phyloP scores from a whole-genome alignment of 2,113 vertebrate species.

The Gymnarchus niloticus region DNA sequence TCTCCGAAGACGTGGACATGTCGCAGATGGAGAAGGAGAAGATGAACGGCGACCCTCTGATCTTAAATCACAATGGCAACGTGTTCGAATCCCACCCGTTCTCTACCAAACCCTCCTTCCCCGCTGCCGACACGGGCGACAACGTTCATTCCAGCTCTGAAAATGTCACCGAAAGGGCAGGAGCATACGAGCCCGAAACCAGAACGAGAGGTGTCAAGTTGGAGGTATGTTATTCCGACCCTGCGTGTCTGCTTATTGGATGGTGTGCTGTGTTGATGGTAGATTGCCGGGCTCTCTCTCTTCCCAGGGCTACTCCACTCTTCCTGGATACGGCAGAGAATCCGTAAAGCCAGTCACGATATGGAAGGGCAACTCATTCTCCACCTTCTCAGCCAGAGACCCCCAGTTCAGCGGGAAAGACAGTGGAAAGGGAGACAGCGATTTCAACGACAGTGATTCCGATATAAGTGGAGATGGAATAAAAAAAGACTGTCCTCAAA shows the following conservation, averaged over 20 bases:
- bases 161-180: conserved; percentile 61
- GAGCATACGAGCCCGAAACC: conserved; percentile 77
- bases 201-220: conserved; percentile 67
- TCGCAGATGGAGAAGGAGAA: conserved; percentile 70
- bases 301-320: conserved; percentile 70
- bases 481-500: conserved; percentile 81
- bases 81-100: conserved; percentile 78
- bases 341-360: conserved; percentile 75
- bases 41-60: conserved; percentile 64
- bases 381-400: conserved; percentile 82
- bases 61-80: conserved; percentile 63
- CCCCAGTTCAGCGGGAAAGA: conserved; percentile 95
- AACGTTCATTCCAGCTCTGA: conserved; percentile 59
- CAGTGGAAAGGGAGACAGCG: conserved; percentile 95
- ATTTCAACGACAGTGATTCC: conserved; percentile 94
- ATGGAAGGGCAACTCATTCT: conserved; percentile 94
- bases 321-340: conserved; percentile 78
- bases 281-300: conserved; percentile 5
- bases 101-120: conserved; percentile 71
- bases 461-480: conserved; percentile 89
- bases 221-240: conserved; percentile 67
- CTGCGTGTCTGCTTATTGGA: neutral
- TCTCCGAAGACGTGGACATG: conserved; percentile 51
- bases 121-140: conserved; percentile 52
- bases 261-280: neutral